Base-by-base conservation (phyloP, 1,140 invertebrate genomes). In the Drosophila auraria region DNA sequence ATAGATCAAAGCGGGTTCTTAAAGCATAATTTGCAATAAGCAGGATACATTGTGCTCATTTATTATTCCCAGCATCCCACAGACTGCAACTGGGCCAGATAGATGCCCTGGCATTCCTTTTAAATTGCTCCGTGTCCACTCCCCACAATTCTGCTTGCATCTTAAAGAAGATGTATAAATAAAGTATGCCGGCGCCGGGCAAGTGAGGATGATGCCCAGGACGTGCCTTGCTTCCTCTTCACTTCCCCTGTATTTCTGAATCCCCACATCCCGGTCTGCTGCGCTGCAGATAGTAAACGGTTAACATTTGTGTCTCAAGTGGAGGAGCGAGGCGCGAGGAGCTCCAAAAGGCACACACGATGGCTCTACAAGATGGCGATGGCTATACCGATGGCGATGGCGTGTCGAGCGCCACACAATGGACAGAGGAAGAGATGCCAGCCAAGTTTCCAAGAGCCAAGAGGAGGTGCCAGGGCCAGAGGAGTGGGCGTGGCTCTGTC, bases 341-440 rank as follows among this genome's bases (percentile, higher is more conserved):
- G 17, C 15, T 36, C 2, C 51, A 57, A 57, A 25, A 57, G 54
- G 54, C 54, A 68, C 53, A 69, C 62, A 58, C 47, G 36, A 59
- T 36, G 58, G 40, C 63, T 65, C 58, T 27, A 25, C 38, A 65
- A 61, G 38, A 63, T 66, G 61, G 61, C 44, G 30, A 45, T 33
- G 38, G 40, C 42, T 25, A 27, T 59, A 33, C 45, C 44, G 30
- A 36, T 47, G 70, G 64, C 69, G 59, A 70, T 84, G 66, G 82
- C 78, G 74, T 86, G 82, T 68, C 78, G 76, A 61, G 78, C 45
- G 69, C 70, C 62, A 54, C 70, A 87, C 80, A 87, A 87, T 87
- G 83, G 83, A 72, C 76, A 83, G 42, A 71, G 53, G 30, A 76
- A 49, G 50, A 59, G 50, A 59, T 25, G 57, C 25, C 63, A 64